Base-by-base conservation (phyloP, 2,113 vertebrate genomes). In the Cyanocitta stelleri region DNA sequence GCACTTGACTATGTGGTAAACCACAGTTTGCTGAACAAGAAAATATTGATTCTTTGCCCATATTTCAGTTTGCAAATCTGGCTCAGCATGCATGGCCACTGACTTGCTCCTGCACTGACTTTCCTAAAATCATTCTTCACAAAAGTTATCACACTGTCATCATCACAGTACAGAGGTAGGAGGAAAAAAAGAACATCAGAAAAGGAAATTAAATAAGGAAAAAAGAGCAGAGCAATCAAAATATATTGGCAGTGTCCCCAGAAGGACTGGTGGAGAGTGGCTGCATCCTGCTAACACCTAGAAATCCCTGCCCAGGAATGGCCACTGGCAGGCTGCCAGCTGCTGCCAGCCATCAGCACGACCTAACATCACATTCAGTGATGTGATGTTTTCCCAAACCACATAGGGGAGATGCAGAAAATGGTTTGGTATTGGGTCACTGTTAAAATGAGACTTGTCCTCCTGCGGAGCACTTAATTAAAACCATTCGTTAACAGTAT, bases 121-220 rank as follows among this genome's bases (percentile, higher is more conserved):
- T 27, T 20, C 16, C 59, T 32, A 41, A 83, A 86, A 85, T 39
- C 39, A 54, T 13, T 27, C 17, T 63, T 63, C 35, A 49, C 48
- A 79, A 10, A 83, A 55, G 15, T 64, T 32, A 63, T 5, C 52
- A 55, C 12, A 6, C 14, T 16, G 8, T 30, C 59, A 76, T 76
- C 49, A 17, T 32, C 48, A 75, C 1, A 3, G 11, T 33, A 69
- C 13, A 58, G 39, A 81, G 11, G 35, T 24, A 91, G 15, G 29
- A 59, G 2, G 1, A 4, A 35, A 51, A 62, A 46, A 58, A 63
- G 1, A 46, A 9, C 12, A 35, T 0, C n/a, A 5, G 13, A 39
- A 55, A 37, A 48, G 14, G 19, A 56, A 73, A 58, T 9, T 1
- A 52, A 69, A 27, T 41, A 18, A 46, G 17, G 13, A 43, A 49